phyloP scores from a whole-genome alignment of 2,113 vertebrate genomes.

The Raja brachyura region DNA sequence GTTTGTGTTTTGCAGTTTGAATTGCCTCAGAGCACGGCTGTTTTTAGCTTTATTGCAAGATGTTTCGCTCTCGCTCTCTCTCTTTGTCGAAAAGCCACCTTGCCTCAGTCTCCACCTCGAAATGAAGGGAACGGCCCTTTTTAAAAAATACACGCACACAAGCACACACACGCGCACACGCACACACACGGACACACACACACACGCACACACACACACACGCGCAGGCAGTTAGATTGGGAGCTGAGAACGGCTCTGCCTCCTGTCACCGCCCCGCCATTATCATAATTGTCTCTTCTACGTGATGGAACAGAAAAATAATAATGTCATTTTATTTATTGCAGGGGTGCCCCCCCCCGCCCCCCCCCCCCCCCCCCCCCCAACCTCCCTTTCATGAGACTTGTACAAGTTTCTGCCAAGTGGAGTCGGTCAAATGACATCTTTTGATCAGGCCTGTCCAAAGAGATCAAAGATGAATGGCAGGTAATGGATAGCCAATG shows the following conservation, averaged over 20 bases:
- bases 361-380: too few relatives aligned
- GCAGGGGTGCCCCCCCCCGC: conserved; percentile 69
- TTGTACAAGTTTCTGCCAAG: conserved; percentile 85
- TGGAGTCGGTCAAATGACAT: conserved; percentile 94
- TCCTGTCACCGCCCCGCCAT: conserved; percentile 84
- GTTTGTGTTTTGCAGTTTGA: conserved; percentile 99
- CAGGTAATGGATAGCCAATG: conserved; percentile 95
- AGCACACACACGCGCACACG: too few relatives aligned
- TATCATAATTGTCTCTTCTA: conserved; percentile 99
- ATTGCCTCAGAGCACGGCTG: conserved; percentile 98
- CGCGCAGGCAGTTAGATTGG: conserved; percentile 71
- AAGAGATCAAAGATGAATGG: conserved; percentile 98
- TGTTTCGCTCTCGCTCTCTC: too few relatives aligned
- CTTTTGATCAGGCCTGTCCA: conserved; percentile 99
- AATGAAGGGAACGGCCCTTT: conserved; percentile 60
- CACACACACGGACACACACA: too few relatives aligned
- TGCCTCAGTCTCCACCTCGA: conserved; percentile 69
- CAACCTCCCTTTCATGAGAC: conserved; percentile 89
- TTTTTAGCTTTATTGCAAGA: conserved; percentile 97
- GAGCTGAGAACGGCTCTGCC: conserved; percentile 80
- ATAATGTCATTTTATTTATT: conserved; percentile 99
- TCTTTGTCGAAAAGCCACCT: conserved; percentile 43
- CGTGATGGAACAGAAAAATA: conserved; percentile 99
- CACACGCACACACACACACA: too few relatives aligned
- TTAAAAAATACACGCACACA: not conserved